A percentile compares a stretch with the other conserved stretches of the same genome.
These are phyloP conservation scores for Rhyacophila brunnea DNA, from an alignment of 1,140 invertebrate species.

Conservation along the genomic window DNA sequence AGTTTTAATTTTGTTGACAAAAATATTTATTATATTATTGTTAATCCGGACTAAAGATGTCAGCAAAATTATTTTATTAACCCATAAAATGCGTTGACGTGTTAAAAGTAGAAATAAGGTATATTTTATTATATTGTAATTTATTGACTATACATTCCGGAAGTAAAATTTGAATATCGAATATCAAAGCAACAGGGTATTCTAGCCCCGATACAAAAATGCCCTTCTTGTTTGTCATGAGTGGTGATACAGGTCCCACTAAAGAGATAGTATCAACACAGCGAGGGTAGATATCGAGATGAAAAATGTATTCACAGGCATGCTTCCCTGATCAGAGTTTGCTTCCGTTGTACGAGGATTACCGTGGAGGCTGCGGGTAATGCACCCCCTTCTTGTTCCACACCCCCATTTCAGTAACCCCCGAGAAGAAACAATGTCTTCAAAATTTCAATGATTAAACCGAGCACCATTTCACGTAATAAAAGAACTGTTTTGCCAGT, in stretches of 20 bases:
- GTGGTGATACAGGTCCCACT: not conserved
- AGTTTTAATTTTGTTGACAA: too few relatives aligned
- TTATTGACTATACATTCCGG: too few relatives aligned
- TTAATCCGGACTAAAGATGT: too few relatives aligned
- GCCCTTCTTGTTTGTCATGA: too few relatives aligned
- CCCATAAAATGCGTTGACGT: too few relatives aligned
- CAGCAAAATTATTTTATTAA: too few relatives aligned
- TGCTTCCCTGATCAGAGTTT: conserved; percentile 1
- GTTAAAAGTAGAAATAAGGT: too few relatives aligned
- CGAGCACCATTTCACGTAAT: not conserved
- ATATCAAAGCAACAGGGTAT: too few relatives aligned
- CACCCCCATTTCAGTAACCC: not conserved
- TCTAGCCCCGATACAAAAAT: too few relatives aligned
- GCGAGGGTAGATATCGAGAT: conserved; percentile 6
- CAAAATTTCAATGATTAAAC: not conserved
- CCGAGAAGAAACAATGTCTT: not conserved
- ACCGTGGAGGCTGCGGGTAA: conserved; percentile 6
- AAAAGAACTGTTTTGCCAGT: not conserved
- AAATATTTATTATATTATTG: too few relatives aligned
- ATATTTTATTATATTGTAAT: too few relatives aligned
- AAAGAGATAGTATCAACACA: not conserved
- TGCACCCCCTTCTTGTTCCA: not conserved
- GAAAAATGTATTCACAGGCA: conserved; percentile 17
- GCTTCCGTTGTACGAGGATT: not conserved
- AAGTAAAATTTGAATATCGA: too few relatives aligned